These are phyloP conservation scores for Struthidea cinerea DNA, from an alignment of 2,113 vertebrate species.

Conservation along the genomic window DNA sequence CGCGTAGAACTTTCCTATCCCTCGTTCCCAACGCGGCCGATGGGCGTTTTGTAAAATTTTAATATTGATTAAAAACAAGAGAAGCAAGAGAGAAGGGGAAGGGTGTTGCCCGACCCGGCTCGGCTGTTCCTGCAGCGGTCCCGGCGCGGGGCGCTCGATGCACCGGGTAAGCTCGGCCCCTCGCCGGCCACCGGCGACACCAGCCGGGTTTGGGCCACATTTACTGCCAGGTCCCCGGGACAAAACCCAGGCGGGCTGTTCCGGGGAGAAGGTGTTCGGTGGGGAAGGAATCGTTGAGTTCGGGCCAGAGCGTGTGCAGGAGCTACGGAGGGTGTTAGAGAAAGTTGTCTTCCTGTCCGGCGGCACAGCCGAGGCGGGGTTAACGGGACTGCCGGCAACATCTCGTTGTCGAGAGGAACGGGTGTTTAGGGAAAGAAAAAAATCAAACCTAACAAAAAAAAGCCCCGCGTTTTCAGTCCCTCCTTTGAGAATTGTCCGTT, in stretches of 20 bases:
- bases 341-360: neutral
- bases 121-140: neutral
- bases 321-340: neutral
- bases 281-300: neutral
- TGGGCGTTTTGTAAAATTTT: neutral
- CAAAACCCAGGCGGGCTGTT: neutral
- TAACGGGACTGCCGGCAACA: neutral
- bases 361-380: neutral
- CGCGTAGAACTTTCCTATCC: neutral
- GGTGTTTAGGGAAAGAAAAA: neutral
- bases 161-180: neutral
- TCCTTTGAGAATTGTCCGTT: neutral
- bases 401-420: neutral
- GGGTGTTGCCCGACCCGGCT: neutral
- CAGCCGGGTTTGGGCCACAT: neutral
- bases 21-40: neutral
- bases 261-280: neutral
- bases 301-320: neutral
- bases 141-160: neutral
- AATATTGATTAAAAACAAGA: neutral
- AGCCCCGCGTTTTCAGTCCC: neutral
- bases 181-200: neutral
- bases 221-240: neutral
- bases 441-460: neutral
- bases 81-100: accelerated